phyloP scores from a whole-genome alignment of 2,888 invertebrate species.

The Drosophila nr. perissopoda region DNA sequence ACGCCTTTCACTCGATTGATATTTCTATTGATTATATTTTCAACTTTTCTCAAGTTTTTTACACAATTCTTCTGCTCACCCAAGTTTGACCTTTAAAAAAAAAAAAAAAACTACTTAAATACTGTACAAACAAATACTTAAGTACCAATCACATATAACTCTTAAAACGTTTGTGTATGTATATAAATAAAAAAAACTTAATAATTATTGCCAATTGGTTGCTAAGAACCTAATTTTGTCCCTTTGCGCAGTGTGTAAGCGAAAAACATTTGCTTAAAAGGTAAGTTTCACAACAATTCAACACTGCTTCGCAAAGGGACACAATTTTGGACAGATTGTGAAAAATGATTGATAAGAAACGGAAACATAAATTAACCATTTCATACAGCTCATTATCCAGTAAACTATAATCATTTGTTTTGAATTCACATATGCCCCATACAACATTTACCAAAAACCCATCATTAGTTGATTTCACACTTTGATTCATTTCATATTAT shows the following conservation, averaged over 20 bases:
- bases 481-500: slow-evolving; percentile 53
- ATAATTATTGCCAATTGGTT: slow-evolving; percentile 14
- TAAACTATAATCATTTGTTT: slow-evolving; percentile 14
- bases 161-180: slow-evolving; percentile 72
- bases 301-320: slow-evolving; percentile 50
- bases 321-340: slow-evolving; percentile 48
- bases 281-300: slow-evolving; percentile 41
- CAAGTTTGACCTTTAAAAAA: slow-evolving; percentile 50
- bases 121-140: slow-evolving; percentile 53
- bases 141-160: slow-evolving; percentile 42
- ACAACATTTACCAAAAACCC: slow-evolving; percentile 46
- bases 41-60: slow-evolving; percentile 26
- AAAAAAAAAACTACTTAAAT: slow-evolving; percentile 15
- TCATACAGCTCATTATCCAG: slow-evolving; percentile 54
- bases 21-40: slow-evolving; percentile 24
- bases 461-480: slow-evolving; percentile 48
- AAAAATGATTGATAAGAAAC: not conserved
- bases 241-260: slow-evolving; percentile 45
- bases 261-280: slow-evolving; percentile 12
- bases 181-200: slow-evolving; percentile 28
- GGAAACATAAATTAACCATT: slow-evolving; percentile 30
- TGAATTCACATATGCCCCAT: slow-evolving; percentile 40
- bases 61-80: slow-evolving; percentile 52
- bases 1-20: slow-evolving; percentile 36
- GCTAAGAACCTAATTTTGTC: slow-evolving; percentile 55